These are phyloP conservation scores for Calephelis perditalis DNA, from an alignment of 2,888 invertebrate genomes.

Conservation along the genomic window DNA sequence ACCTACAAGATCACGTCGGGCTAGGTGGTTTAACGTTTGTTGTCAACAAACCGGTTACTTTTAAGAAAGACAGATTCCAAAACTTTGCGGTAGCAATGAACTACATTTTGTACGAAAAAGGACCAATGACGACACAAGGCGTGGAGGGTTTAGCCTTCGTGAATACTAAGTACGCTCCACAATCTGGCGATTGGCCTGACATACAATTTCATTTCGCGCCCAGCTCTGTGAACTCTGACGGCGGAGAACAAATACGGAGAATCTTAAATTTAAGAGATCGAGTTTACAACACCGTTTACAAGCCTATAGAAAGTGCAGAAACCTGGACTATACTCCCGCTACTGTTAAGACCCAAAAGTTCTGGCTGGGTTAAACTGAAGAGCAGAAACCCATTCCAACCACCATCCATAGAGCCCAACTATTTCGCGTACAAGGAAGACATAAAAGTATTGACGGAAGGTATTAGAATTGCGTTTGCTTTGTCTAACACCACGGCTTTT, in stretches of 20 bases:
- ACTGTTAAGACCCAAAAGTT: slow-evolving; percentile 90
- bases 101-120: slow-evolving; percentile 88
- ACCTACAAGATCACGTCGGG: slow-evolving; percentile 93
- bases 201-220: slow-evolving; percentile 93
- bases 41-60: slow-evolving; percentile 87
- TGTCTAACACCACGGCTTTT: slow-evolving; percentile 89
- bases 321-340: slow-evolving; percentile 92
- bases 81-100: slow-evolving; percentile 87
- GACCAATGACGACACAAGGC: slow-evolving; percentile 90
- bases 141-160: slow-evolving; percentile 93
- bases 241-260: slow-evolving; percentile 86
- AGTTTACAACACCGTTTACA: slow-evolving; percentile 91
- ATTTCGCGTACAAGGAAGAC: slow-evolving; percentile 91
- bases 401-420: slow-evolving; percentile 94
- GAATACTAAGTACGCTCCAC: slow-evolving; percentile 91
- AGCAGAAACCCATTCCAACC: slow-evolving; percentile 89
- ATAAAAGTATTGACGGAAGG: slow-evolving; percentile 88
- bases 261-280: slow-evolving; percentile 87
- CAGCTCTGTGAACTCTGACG: slow-evolving; percentile 90
- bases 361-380: slow-evolving; percentile 90
- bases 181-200: slow-evolving; percentile 87
- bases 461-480: slow-evolving; percentile 88
- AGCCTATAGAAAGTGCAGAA: slow-evolving; percentile 86
- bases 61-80: slow-evolving; percentile 87
- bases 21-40: slow-evolving; percentile 91